Conservation (phyloP, 2,888 invertebrate species). For the Aphelenchoides bicaudatus region DNA sequence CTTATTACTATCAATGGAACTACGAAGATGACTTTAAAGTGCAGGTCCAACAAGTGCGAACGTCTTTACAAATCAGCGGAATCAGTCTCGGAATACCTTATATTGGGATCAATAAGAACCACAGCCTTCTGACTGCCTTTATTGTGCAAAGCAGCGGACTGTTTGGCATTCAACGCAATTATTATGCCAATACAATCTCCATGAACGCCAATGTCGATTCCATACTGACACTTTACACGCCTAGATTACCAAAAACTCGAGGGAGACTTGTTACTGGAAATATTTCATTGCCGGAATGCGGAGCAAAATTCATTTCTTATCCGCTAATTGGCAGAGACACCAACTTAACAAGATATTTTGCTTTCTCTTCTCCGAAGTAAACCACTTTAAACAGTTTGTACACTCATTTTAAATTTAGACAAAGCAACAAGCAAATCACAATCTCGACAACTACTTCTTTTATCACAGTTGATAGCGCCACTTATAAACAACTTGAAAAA, state of each 20-base stretch:
- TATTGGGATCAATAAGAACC: conserved; percentile 3
- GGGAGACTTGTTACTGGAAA: conserved; percentile 9
- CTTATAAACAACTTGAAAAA: neutral
- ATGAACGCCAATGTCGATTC: neutral
- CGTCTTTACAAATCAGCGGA: neutral
- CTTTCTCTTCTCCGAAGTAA: conserved; percentile 14
- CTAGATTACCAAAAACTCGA: conserved; percentile 2
- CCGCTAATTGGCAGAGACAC: neutral
- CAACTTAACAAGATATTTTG: conserved; percentile 3
- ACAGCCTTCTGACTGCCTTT: neutral
- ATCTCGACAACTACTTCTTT: conserved; percentile 17
- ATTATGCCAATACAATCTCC: conserved; percentile 9
- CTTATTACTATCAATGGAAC: neutral
- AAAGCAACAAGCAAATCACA: neutral
- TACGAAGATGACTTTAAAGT: conserved; percentile 10
- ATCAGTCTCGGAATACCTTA: conserved; percentile 5
- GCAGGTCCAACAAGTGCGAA: neutral
- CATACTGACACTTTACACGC: conserved; percentile 6
- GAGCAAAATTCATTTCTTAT: neutral
- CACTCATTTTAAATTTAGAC: neutral
- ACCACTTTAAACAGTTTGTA: neutral
- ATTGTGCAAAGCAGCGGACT: neutral
- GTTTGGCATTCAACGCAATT: neutral
- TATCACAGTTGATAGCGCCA: neutral
- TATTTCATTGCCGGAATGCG: neutral